Conservation (phyloP, 1,140 invertebrate species). For the Macrobrachium rosenbergii region DNA sequence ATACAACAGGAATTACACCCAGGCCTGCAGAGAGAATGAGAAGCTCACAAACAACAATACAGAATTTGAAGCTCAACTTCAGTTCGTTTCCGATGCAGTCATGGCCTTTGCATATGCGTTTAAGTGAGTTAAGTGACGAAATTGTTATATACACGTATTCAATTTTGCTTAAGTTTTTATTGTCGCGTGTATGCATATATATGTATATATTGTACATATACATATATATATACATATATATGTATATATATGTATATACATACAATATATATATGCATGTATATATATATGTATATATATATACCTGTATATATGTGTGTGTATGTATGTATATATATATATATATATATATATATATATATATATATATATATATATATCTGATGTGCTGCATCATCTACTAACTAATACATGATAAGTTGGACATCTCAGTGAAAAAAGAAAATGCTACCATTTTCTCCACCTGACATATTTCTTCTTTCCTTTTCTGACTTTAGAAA, state of each 20-base stretch:
- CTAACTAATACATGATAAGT: too few relatives aligned
- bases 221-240: too few relatives aligned
- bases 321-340: too few relatives aligned
- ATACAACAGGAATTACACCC: conserved; percentile 82
- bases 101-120: conserved; percentile 92
- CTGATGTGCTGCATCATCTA: too few relatives aligned
- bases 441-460: background rate
- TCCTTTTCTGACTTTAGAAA: background rate
- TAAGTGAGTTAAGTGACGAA: conserved; percentile 74
- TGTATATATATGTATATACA: too few relatives aligned
- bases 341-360: too few relatives aligned
- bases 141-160: background rate
- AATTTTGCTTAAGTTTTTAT: background rate
- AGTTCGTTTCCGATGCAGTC: conserved; percentile 93
- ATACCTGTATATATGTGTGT: too few relatives aligned
- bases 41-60: conserved; percentile 81
- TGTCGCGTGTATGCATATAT: background rate
- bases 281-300: too few relatives aligned
- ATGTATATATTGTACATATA: background rate
- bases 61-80: conserved; percentile 89
- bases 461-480: background rate
- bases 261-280: too few relatives aligned
- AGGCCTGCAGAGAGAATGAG: conserved; percentile 80
- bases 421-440: too few relatives aligned
- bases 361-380: background rate